Evolutionary conservation across 2,888 invertebrate species (phyloP).

Genomic region (Tupiocoris notatus): DNA sequence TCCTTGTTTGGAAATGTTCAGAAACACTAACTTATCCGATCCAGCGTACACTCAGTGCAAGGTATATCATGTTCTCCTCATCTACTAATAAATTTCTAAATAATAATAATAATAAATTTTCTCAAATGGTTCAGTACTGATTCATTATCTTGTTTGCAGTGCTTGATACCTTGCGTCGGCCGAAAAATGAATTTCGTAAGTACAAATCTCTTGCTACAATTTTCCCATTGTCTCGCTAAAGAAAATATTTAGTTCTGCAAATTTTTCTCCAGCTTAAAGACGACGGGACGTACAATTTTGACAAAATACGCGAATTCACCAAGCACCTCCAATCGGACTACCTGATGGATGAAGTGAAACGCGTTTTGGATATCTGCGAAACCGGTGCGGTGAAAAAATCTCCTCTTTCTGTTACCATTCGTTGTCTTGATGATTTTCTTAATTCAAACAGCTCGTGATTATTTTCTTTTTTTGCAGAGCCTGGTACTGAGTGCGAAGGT

Average conservation of each 20-base stretch:
- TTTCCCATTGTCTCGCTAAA: neutral
- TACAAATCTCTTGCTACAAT: neutral
- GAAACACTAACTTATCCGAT: neutral
- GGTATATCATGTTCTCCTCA: no score
- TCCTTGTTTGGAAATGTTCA: conserved; percentile 29
- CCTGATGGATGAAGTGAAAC: conserved; percentile 7
- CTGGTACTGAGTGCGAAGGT: conserved; percentile 27
- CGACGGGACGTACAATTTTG: conserved; percentile 30
- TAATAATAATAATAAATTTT: no score
- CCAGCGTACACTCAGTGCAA: conserved; percentile 11
- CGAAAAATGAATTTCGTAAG: conserved; percentile 20
- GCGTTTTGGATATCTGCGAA: conserved; percentile 28
- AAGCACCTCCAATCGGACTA: conserved; percentile 13
- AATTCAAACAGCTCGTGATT: neutral
- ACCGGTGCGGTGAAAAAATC: no score
- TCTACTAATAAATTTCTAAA: no score
- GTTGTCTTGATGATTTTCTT: neutral
- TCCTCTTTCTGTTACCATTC: neutral
- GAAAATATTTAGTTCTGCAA: no score
- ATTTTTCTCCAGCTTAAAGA: conserved; percentile 17
- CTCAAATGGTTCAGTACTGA: no score
- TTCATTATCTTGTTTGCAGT: conserved; percentile 21
- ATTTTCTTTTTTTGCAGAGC: conserved; percentile 14
- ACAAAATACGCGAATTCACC: neutral
- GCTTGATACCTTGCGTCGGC: conserved; percentile 27